A percentile compares a stretch with the other conserved stretches of the same genome.
phyloP scores from a whole-genome alignment of 2,888 invertebrate species.

The Taenaris catops region DNA sequence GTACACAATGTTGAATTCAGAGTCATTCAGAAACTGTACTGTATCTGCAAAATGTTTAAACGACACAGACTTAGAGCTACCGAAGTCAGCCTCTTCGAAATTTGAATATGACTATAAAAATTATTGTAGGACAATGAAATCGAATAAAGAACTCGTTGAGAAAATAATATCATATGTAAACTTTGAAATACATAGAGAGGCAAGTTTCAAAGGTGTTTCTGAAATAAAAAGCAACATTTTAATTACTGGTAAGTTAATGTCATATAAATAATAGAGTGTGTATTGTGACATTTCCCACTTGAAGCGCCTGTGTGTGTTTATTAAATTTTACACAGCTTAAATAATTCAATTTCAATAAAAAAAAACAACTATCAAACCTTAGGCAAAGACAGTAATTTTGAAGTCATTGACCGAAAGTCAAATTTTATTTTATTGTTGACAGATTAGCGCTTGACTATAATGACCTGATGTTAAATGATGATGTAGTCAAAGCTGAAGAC shows the following conservation, averaged over 20 bases:
- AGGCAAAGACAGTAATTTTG: too few species aligned
- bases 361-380: too few species aligned
- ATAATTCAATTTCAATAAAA: too few species aligned
- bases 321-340: too few species aligned
- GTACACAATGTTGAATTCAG: constrained; percentile 70
- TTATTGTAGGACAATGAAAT: constrained; percentile 72
- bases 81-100: constrained; percentile 38
- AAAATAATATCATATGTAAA: constrained; percentile 52
- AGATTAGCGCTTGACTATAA: too few species aligned
- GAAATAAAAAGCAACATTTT: constrained; percentile 68
- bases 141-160: constrained; percentile 58
- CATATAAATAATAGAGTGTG: too few species aligned
- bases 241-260: constrained; percentile 54
- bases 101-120: constrained; percentile 59
- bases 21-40: constrained; percentile 72
- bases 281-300: too few species aligned
- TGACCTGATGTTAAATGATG: too few species aligned
- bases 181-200: constrained; percentile 64
- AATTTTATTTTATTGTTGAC: too few species aligned
- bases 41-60: constrained; percentile 55
- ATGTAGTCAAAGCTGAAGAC: too few species aligned
- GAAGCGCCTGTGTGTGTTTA: too few species aligned
- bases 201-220: constrained; percentile 55
- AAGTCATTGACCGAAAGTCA: too few species aligned
- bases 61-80: constrained; percentile 44